Evolutionary conservation across 1,140 invertebrate genomes (phyloP).

Genomic region (Heliothis virescens): DNA sequence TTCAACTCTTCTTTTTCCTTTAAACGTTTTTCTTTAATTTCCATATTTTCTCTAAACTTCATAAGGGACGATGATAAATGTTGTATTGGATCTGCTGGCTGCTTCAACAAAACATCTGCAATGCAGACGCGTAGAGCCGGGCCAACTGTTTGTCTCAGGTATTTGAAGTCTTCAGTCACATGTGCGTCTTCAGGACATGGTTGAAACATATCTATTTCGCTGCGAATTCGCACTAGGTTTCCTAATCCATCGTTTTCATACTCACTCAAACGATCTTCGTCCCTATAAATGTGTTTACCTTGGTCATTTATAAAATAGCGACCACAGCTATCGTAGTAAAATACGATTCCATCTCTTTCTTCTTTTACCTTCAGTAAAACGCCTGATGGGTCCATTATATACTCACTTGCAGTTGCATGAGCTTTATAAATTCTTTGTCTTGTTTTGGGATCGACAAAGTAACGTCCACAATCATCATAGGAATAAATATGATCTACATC

Average conservation of each 20-base stretch:
- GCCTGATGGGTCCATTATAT: slow-evolving; percentile 78
- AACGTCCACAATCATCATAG: slow-evolving; percentile 81
- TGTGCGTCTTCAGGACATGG: slow-evolving; percentile 74
- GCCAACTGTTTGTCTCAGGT: slow-evolving; percentile 76
- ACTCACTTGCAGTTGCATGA: slow-evolving; percentile 75
- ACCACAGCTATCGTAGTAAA: slow-evolving; percentile 78
- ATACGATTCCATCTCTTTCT: slow-evolving; percentile 70
- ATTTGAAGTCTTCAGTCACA: slow-evolving; percentile 78
- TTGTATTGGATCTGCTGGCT: slow-evolving; percentile 79
- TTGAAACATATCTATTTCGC: slow-evolving; percentile 74
- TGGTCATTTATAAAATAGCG: slow-evolving; percentile 76
- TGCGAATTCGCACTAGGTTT: slow-evolving; percentile 79
- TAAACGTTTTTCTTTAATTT: slow-evolving; percentile 70
- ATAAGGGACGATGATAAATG: slow-evolving; percentile 69
- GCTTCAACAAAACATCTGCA: slow-evolving; percentile 72
- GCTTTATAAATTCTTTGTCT: slow-evolving; percentile 79
- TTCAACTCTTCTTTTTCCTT: slow-evolving; percentile 73
- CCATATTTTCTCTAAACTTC: slow-evolving; percentile 77
- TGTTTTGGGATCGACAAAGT: slow-evolving; percentile 73
- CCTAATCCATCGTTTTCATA: slow-evolving; percentile 83
- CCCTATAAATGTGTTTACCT: slow-evolving; percentile 80
- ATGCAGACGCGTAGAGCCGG: slow-evolving; percentile 75
- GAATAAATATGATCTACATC: slow-evolving; percentile 76
- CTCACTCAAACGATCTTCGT: slow-evolving; percentile 74
- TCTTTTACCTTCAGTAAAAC: slow-evolving; percentile 77